A percentile compares a stretch with the other conserved stretches of the same genome.
Conservation (phyloP, 2,113 vertebrate genomes). For the Brachypteracias leptosomus region DNA sequence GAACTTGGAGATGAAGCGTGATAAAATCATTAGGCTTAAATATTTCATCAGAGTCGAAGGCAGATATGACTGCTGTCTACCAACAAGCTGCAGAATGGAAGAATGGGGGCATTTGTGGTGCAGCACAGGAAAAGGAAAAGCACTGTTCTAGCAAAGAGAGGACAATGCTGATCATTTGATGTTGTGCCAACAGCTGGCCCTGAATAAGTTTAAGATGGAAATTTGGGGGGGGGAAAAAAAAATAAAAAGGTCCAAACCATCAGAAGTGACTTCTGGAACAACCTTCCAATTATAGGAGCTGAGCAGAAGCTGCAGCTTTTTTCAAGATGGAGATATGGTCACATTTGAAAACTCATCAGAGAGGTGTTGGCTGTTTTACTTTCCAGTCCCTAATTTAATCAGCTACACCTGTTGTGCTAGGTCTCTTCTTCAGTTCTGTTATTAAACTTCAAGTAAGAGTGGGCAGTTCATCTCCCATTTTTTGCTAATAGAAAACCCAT, state of each 20-base stretch:
- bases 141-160: background rate
- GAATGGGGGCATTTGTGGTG: slow-evolving; percentile 1
- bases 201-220: background rate
- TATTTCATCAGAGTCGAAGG: background rate
- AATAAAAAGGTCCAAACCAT: background rate
- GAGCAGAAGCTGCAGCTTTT: background rate
- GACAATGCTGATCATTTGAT: background rate
- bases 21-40: slow-evolving; percentile 23
- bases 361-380: background rate
- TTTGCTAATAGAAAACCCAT: background rate
- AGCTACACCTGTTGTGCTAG: background rate
- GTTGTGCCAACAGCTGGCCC: background rate
- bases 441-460: background rate
- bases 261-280: background rate
- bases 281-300: background rate
- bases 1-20: background rate
- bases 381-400: background rate
- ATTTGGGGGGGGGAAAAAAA: background rate
- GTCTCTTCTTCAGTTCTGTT: background rate
- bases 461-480: background rate
- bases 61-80: background rate
- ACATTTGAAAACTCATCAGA: background rate
- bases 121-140: slow-evolving; percentile 7
- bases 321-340: background rate
- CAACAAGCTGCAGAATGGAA: background rate